These are phyloP conservation scores for Agrenia bidenticulata DNA, from an alignment of 2,888 invertebrate species.

Conservation along the genomic window DNA sequence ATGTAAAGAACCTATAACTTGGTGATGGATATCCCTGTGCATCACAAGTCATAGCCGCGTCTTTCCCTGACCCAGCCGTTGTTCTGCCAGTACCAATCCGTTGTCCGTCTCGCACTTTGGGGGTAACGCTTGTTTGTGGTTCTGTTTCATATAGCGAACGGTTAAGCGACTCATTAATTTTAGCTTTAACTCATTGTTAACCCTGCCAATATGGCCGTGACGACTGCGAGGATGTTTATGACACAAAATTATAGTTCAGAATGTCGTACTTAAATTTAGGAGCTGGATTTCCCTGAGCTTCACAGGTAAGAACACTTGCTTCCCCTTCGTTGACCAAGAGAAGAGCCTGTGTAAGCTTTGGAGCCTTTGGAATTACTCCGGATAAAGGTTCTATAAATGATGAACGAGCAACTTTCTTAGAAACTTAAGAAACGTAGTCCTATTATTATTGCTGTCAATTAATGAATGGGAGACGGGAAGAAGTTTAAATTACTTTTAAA, in stretches of 20 bases:
- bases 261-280: constrained; percentile 25
- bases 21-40: constrained; percentile 67
- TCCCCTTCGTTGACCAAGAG: constrained; percentile 28
- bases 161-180: not conserved
- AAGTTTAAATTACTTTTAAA: too few species aligned
- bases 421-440: not conserved
- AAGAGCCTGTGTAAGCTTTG: constrained; percentile 45
- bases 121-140: constrained; percentile 53
- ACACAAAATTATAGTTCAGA: not conserved
- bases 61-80: constrained; percentile 32
- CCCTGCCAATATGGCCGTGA: constrained; percentile 22
- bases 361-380: constrained; percentile 48
- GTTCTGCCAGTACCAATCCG: constrained; percentile 54
- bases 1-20: constrained; percentile 63
- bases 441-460: not conserved
- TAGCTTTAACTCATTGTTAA: not conserved
- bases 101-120: constrained; percentile 53
- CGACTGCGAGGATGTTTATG: constrained; percentile 8
- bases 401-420: not conserved
- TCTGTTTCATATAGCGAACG: constrained; percentile 37
- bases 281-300: constrained; percentile 42
- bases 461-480: not conserved
- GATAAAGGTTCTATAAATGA: constrained; percentile 43
- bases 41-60: constrained; percentile 66
- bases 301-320: constrained; percentile 40